Evolutionary conservation across 2,888 invertebrate genomes (phyloP), one percentile per base, ranked within the genome.

Genomic region (Cataglyphis albicans): DNA sequence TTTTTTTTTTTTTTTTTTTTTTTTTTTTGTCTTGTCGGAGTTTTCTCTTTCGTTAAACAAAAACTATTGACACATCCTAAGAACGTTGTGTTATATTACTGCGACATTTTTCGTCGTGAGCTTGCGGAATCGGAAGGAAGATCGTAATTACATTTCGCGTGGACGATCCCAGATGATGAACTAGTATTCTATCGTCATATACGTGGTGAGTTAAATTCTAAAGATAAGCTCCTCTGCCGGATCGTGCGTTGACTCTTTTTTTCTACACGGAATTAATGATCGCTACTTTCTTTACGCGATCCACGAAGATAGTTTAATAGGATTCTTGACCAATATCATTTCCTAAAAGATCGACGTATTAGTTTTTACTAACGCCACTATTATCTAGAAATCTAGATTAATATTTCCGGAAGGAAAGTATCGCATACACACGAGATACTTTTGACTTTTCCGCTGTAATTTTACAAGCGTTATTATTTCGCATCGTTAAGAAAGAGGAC

Each of bases 351-450:
- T 12, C 7, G 1, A n/a, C 18, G 10, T 29, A 21, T 7, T 70
- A 18, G n/a, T 78, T 70, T 70, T 57, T 59, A 18, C 12, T 35
- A 10, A 64, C 10, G 18, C 5, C 57, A 59, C 52, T 55, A 55
- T 59, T 9, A 5, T 25, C 0, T 7, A 7, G 25, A 32, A 3
- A 5, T 25, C 0, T 7, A 7, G 18, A 32, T 70, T 57, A 44
- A 41, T 29, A 80, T 72, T 80, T 80, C 44, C 44, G 35, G 44
- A 80, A 80, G 35, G 73, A 80, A 80, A 80, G 44, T 78, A 44
- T 59, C 32, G 7, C 9, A 38, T 25, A 10, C 29, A 68, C 25
- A 68, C 5, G 12, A 15, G n/a, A 57, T 12, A 12, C 18, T 59
- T 25, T 35, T 41, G 12, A 21, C 4, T 44, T 7, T 3, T 10